phyloP scores from a whole-genome alignment of 2,888 invertebrate species.

The Drosophila paracracens region DNA sequence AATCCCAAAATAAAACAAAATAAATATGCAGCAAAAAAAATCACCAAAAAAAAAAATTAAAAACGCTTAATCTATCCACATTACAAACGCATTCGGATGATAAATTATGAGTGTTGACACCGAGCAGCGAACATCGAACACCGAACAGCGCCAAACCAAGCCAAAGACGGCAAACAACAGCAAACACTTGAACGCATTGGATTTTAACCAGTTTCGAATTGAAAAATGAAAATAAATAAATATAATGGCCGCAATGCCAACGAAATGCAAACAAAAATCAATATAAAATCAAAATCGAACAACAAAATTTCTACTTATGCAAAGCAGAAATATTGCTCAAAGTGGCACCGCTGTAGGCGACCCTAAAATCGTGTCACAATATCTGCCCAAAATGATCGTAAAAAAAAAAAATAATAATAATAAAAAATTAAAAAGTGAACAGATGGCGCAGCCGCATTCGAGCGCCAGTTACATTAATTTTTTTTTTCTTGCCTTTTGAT shows the following conservation, averaged over 20 bases:
- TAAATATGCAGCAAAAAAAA: conserved; percentile 27
- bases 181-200: conserved; percentile 60
- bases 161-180: conserved; percentile 65
- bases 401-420: conserved; percentile 16
- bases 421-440: conserved; percentile 34
- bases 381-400: conserved; percentile 51
- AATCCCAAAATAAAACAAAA: conserved; percentile 11
- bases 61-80: conserved; percentile 67
- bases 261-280: conserved; percentile 72
- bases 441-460: conserved; percentile 62
- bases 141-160: conserved; percentile 30
- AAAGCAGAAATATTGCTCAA: conserved; percentile 80
- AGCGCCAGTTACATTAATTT: conserved; percentile 75
- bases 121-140: conserved; percentile 12
- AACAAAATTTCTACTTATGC: conserved; percentile 77
- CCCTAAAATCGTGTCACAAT: conserved; percentile 78
- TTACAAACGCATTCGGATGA: conserved; percentile 74
- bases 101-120: conserved; percentile 69
- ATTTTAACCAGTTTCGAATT: conserved; percentile 62
- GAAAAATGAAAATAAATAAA: conserved; percentile 69
- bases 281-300: conserved; percentile 40
- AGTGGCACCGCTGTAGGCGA: conserved; percentile 62
- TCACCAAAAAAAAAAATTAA: conserved; percentile 26
- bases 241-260: conserved; percentile 75
- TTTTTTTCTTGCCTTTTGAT: conserved; percentile 47